These are phyloP conservation scores for Drosophila virilis DNA, from an alignment of 1,140 invertebrate genomes.

Conservation along the genomic window DNA sequence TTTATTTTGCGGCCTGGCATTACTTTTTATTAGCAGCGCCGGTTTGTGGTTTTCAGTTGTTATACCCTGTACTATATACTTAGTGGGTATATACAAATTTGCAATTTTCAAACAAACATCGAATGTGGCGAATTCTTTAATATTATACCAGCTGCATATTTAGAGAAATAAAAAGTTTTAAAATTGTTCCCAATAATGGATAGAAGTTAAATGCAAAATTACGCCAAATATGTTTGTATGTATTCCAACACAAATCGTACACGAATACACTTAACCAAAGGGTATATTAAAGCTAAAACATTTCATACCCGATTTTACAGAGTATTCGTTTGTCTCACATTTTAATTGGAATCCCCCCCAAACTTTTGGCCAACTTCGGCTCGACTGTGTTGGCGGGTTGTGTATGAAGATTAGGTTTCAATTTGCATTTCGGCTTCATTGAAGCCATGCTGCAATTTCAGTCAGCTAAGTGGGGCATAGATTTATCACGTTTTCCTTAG, in stretches of 20 bases:
- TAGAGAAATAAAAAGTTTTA: too few species aligned
- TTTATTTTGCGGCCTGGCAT: constrained; percentile 71
- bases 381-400: constrained; percentile 35
- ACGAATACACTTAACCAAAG: too few species aligned
- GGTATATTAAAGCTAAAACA: too few species aligned
- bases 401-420: constrained; percentile 73
- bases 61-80: constrained; percentile 22
- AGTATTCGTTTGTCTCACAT: background rate
- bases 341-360: too few species aligned
- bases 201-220: too few species aligned
- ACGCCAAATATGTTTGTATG: too few species aligned
- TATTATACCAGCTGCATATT: too few species aligned
- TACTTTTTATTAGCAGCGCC: constrained; percentile 77
- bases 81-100: background rate
- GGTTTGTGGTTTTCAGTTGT: constrained; percentile 27
- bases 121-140: too few species aligned
- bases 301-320: background rate
- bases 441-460: constrained; percentile 71
- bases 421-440: constrained; percentile 80
- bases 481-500: constrained; percentile 77
- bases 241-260: too few species aligned
- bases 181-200: too few species aligned
- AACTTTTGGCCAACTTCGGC: too few species aligned
- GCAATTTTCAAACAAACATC: too few species aligned
- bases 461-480: constrained; percentile 70